A percentile compares a stretch with the other conserved stretches of the same genome.
phyloP scores from a whole-genome alignment of 1,140 invertebrate genomes.

The Drosophila tristis region DNA sequence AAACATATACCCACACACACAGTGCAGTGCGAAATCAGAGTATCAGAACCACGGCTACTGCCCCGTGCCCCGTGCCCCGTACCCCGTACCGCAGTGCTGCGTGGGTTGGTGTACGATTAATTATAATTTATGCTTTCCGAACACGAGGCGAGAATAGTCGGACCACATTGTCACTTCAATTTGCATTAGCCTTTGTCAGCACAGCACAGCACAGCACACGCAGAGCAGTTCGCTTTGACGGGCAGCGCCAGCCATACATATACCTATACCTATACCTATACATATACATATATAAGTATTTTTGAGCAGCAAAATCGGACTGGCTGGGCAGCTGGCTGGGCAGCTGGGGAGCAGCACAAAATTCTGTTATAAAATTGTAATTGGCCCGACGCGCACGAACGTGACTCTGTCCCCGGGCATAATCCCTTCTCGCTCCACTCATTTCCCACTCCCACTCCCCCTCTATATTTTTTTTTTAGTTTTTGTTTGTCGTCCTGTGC shows the following conservation, averaged over 20 bases:
- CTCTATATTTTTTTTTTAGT: not conserved
- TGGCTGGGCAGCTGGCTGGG: not conserved
- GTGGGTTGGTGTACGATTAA: conserved; percentile 18
- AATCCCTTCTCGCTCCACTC: conserved; percentile 9
- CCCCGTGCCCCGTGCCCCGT: too few species aligned
- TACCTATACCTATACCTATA: not conserved
- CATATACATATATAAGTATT: not conserved
- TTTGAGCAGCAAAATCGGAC: not conserved
- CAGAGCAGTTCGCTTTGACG: conserved; percentile 6
- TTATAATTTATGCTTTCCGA: conserved; percentile 50
- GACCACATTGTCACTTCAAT: conserved; percentile 46
- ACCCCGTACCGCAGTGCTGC: not conserved
- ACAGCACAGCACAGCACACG: too few species aligned
- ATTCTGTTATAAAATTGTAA: conserved; percentile 54
- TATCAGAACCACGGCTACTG: not conserved
- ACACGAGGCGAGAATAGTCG: conserved; percentile 12
- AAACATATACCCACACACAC: not conserved
- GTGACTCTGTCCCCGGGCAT: conserved; percentile 28
- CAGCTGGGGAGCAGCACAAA: conserved; percentile 10
- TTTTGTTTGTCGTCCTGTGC: not conserved
- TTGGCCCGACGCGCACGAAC: conserved; percentile 35
- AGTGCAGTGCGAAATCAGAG: conserved; percentile 1
- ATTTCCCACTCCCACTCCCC: not conserved
- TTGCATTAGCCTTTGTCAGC: conserved; percentile 47
- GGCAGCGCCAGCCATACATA: not conserved